Evolutionary conservation across 2,113 vertebrate genomes (phyloP).

Genomic region (Lamprotornis superbus): DNA sequence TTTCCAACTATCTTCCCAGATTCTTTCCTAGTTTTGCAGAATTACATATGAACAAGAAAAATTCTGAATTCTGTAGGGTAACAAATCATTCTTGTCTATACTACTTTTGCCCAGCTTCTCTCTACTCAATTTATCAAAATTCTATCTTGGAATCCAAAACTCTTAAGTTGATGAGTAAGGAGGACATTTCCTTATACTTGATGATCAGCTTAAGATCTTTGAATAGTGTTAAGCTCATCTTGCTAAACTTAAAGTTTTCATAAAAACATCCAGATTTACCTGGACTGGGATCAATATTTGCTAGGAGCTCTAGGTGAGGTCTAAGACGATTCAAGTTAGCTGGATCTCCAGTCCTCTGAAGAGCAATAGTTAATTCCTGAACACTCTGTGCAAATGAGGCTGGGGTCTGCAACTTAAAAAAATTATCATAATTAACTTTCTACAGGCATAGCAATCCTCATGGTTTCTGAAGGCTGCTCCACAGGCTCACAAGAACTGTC

Average conservation of each 20-base stretch:
- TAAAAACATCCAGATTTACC: slow-evolving; percentile 70
- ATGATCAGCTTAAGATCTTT: background rate
- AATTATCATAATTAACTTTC: slow-evolving; percentile 68
- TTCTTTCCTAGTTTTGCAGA: background rate
- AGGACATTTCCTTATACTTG: background rate
- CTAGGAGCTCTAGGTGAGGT: slow-evolving; percentile 93
- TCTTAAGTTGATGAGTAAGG: background rate
- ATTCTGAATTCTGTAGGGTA: background rate
- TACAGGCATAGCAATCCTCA: background rate
- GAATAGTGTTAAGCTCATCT: background rate
- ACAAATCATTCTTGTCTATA: background rate
- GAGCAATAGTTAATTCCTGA: slow-evolving; percentile 97
- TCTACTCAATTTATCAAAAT: background rate
- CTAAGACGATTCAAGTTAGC: slow-evolving; percentile 95
- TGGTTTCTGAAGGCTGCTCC: background rate
- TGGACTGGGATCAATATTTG: slow-evolving; percentile 98
- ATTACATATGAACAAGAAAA: background rate
- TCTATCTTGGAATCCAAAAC: background rate
- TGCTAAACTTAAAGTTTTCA: background rate
- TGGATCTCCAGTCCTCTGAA: slow-evolving; percentile 96
- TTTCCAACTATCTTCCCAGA: background rate
- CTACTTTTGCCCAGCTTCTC: background rate
- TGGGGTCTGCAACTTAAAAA: slow-evolving; percentile 93
- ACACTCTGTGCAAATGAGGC: slow-evolving; percentile 98
- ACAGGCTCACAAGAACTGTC: background rate